These are phyloP conservation scores for Cantharis lateralis DNA, from an alignment of 2,888 invertebrate genomes.

Conservation along the genomic window DNA sequence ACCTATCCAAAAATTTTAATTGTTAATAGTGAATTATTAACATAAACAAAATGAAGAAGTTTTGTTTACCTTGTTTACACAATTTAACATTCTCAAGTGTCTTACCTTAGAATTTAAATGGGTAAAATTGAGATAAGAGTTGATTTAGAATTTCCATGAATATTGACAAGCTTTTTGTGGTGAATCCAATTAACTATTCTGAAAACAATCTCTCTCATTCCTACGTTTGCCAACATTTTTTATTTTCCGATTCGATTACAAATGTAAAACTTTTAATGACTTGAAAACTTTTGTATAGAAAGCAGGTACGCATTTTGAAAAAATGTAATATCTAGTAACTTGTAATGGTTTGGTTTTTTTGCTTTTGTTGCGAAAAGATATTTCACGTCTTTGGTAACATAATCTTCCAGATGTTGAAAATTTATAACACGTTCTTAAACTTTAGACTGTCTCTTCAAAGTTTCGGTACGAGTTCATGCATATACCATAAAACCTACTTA, in stretches of 20 bases:
- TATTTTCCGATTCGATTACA: conserved; percentile 4
- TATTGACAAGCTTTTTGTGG: conserved; percentile 12
- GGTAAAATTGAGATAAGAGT: conserved; percentile 3
- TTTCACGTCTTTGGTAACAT: conserved; percentile 19
- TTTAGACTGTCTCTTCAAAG: conserved; percentile 25
- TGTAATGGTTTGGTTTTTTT: background rate
- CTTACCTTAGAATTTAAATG: background rate
- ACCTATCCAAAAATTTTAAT: background rate
- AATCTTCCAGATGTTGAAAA: conserved; percentile 26
- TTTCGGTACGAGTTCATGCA: conserved; percentile 24
- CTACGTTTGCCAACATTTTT: background rate
- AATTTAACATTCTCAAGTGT: background rate
- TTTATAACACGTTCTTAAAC: conserved; percentile 28
- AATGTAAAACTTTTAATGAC: conserved; percentile 6
- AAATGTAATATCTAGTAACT: background rate
- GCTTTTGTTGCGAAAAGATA: conserved; percentile 8
- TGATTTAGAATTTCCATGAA: conserved; percentile 7
- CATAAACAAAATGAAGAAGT: background rate
- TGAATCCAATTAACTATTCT: conserved; percentile 17
- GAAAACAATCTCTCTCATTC: background rate
- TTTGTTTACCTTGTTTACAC: background rate
- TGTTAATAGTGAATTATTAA: background rate
- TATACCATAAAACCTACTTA: conserved; percentile 26
- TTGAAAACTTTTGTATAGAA: background rate
- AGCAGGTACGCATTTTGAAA: background rate